Evolutionary conservation across 2,888 invertebrate species (phyloP), one percentile per base, ranked within the genome.

Genomic region (Cephalotes varians): DNA sequence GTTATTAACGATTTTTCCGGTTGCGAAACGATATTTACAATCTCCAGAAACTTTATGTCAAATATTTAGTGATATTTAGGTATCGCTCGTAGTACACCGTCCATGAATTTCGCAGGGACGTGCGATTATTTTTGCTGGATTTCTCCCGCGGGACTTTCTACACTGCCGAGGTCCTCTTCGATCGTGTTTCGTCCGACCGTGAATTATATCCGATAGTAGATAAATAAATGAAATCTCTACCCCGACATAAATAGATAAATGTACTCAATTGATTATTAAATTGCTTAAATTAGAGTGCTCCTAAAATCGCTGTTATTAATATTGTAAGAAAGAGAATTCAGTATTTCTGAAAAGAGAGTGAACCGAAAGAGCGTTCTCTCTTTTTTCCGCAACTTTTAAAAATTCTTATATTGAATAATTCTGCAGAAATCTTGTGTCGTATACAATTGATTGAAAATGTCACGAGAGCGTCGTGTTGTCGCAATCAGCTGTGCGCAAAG

Each of bases 91-190:
- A 44, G 18, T 47, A 47, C 44, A 37, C 49, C 49, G 69, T 34
- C 31, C 85, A 83, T 88, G 86, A 88, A 88, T 88, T 88, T 88
- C 67, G 18, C 83, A 86, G 64, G 47, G 56, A 54, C 60, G 31
- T 51, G 58, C 83, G 82, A 84, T 88, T 87, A 85, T 88, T 84
- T 84, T 76, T 31, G 72, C 69, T 31, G 73, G 58, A 44, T 51
- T 49, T 76, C 72, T 64, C 77, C 37, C 67, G 67, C 25, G 65
- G 56, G 79, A 77, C 31, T 49, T n/a, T 58, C 56, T 40, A 49
- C 18, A 47, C 28, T 4, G 34, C 54, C 21, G 54, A 40, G 56
- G 73, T 67, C n/a, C 60, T 40, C 15, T 67, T 82, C 85, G 81
- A 82, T 85, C 77, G 47, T 25, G 62, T 49, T 79, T 18, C 51